phyloP scores from a whole-genome alignment of 1,140 invertebrate genomes.

The Dendrolimus kikuchii region DNA sequence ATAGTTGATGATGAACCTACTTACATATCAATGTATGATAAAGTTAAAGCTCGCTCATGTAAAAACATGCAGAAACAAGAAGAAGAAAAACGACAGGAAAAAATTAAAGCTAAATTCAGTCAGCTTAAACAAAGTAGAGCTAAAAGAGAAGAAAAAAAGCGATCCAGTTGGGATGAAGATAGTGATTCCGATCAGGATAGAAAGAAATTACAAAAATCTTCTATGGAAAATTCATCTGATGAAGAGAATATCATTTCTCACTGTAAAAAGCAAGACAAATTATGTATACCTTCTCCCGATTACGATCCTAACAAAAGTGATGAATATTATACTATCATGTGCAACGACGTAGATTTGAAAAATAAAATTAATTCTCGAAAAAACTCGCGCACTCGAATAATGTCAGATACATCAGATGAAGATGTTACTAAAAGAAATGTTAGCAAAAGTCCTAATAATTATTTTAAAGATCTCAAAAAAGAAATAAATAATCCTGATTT shows the following conservation, averaged over 20 bases:
- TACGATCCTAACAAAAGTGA: constrained; percentile 53
- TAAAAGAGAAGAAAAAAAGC: constrained; percentile 89
- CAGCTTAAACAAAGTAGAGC: constrained; percentile 90
- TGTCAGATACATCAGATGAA: constrained; percentile 75
- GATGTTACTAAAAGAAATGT: constrained; percentile 56
- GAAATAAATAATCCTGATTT: constrained; percentile 70
- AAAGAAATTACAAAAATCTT: constrained; percentile 62
- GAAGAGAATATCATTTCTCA: constrained; percentile 65
- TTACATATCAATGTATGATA: constrained; percentile 98
- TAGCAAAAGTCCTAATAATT: constrained; percentile 52
- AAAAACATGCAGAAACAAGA: constrained; percentile 94
- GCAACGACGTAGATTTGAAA: constrained; percentile 56
- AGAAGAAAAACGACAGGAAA: constrained; percentile 89
- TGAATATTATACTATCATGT: constrained; percentile 42
- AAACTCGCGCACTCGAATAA: constrained; percentile 73
- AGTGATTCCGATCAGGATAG: constrained; percentile 75
- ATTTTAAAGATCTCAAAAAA: constrained; percentile 42
- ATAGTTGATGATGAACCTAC: constrained; percentile 91
- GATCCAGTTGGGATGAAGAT: constrained; percentile 90
- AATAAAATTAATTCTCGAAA: constrained; percentile 66
- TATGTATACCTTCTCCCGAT: constrained; percentile 60
- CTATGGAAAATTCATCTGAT: constrained; percentile 73
- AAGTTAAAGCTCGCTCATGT: constrained; percentile 95
- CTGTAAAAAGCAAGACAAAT: constrained; percentile 56
- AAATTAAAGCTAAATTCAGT: constrained; percentile 91